Conservation (phyloP, 1,140 invertebrate genomes). For the Ceratina japonica region DNA sequence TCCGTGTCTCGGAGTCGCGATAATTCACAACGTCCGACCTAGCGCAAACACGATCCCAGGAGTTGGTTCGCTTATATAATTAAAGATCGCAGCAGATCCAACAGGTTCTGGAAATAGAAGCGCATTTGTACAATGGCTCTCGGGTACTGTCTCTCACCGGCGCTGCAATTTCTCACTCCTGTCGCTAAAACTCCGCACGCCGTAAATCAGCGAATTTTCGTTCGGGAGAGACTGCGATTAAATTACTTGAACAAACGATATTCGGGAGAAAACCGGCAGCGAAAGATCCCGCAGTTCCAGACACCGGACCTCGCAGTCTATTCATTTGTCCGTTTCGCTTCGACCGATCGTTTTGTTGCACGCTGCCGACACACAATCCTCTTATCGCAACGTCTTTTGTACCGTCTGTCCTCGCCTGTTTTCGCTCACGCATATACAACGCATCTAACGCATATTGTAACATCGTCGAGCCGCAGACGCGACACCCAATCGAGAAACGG, state of each 20-base stretch:
- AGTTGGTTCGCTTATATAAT: no score
- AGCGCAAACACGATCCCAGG: no score
- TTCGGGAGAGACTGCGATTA: neutral
- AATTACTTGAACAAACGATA: neutral
- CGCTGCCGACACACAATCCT: slow-evolving; percentile 28
- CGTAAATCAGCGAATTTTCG: neutral
- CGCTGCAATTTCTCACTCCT: slow-evolving; percentile 3
- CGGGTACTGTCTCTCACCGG: slow-evolving; percentile 17
- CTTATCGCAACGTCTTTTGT: slow-evolving; percentile 42
- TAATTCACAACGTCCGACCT: no score
- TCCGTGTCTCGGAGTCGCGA: no score
- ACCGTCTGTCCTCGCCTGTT: slow-evolving; percentile 43
- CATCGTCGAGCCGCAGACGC: slow-evolving; percentile 46
- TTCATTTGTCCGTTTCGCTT: neutral
- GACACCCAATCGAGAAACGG: neutral
- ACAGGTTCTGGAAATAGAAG: neutral
- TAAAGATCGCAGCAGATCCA: neutral
- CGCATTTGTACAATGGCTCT: slow-evolving; percentile 5
- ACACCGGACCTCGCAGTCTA: neutral
- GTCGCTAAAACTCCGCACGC: neutral
- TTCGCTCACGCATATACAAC: slow-evolving; percentile 11
- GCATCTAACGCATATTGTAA: neutral
- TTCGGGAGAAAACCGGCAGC: neutral
- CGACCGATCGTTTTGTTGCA: neutral
- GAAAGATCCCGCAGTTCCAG: neutral